Conservation (phyloP, 2,888 invertebrate genomes). For the Drosophila multiciliata region DNA sequence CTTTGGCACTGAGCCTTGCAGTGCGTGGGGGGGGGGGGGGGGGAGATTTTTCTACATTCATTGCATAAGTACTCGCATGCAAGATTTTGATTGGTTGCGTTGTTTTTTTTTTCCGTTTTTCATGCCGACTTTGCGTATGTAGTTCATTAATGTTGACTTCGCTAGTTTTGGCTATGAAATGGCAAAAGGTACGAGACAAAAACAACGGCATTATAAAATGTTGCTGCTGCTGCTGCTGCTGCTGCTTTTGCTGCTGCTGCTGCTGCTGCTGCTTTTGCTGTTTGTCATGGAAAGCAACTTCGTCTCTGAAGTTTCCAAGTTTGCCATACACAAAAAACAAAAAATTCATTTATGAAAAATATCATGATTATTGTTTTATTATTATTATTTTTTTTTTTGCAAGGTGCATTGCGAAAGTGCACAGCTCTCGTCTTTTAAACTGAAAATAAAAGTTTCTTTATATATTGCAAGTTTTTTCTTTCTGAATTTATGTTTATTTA, state of each 20-base stretch:
- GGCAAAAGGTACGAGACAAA: slow-evolving; percentile 61
- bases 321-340: slow-evolving; percentile 13
- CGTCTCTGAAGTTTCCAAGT: slow-evolving; percentile 21
- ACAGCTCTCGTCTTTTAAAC: neutral
- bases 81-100: neutral
- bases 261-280: slow-evolving; percentile 16
- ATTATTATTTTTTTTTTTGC: neutral
- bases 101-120: neutral
- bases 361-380: neutral
- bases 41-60: neutral
- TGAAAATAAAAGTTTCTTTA: neutral
- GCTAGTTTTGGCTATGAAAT: slow-evolving; percentile 64
- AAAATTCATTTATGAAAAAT: neutral
- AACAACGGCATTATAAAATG: slow-evolving; percentile 39
- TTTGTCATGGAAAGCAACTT: slow-evolving; percentile 31
- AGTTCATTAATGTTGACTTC: slow-evolving; percentile 68
- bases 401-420: neutral
- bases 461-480: too few relatives aligned
- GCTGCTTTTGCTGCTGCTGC: too few relatives aligned
- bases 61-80: slow-evolving; percentile 30
- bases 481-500: neutral
- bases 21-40: too few relatives aligned
- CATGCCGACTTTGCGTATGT: slow-evolving; percentile 25
- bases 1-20: neutral
- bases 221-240: slow-evolving; percentile 12